Evolutionary conservation across 2,113 vertebrate species (phyloP).

Genomic region (Desmodus rotundus): DNA sequence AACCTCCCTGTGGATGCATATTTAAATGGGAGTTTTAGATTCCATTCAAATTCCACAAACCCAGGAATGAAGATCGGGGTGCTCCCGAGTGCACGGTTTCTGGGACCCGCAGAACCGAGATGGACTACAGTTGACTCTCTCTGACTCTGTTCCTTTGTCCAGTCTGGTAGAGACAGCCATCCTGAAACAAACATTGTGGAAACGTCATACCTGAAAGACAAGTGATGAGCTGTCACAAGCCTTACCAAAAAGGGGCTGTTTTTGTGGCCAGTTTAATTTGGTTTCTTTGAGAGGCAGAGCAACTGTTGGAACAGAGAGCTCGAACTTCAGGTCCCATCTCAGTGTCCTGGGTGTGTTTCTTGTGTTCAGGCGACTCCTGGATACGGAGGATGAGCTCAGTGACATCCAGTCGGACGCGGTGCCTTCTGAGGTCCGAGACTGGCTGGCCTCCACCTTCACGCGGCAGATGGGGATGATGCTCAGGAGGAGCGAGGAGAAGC

Average conservation of each 20-base stretch:
- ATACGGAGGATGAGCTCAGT: constrained; percentile 97
- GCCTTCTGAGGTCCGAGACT: constrained; percentile 98
- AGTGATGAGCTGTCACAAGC: not conserved
- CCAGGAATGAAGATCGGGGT: not conserved
- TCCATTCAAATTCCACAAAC: not conserved
- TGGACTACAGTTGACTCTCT: not conserved
- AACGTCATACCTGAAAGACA: not conserved
- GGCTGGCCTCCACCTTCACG: constrained; percentile 98
- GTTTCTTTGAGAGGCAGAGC: not conserved
- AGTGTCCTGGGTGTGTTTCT: not conserved
- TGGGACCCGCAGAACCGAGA: not conserved
- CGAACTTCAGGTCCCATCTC: not conserved
- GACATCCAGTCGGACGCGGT: constrained; percentile 97
- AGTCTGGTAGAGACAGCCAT: not conserved
- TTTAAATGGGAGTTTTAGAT: not conserved
- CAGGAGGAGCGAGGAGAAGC: constrained; percentile 93
- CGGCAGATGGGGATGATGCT: constrained; percentile 98
- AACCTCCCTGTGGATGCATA: not conserved
- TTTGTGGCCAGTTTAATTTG: not conserved
- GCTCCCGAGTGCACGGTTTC: not conserved
- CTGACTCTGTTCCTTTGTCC: not conserved
- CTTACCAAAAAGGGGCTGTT: not conserved
- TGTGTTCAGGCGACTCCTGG: constrained; percentile 88
- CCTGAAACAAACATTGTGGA: not conserved
- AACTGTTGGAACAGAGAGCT: not conserved